Base-by-base conservation (phyloP, 2,797 vertebrate genomes). In the Eulemur rubriventer region DNA sequence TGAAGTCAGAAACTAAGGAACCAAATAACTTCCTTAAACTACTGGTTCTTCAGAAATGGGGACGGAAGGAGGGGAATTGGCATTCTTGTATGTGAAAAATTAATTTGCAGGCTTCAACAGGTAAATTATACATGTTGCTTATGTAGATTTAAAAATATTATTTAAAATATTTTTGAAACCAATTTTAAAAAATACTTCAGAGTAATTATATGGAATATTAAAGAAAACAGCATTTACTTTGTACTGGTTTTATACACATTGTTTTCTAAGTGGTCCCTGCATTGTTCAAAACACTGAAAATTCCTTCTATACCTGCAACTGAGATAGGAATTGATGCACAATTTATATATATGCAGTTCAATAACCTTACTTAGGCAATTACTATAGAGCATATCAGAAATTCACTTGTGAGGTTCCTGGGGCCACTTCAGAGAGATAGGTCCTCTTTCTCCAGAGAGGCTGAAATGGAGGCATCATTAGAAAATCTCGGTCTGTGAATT, bases 111-210 rank as follows among this genome's bases (percentile, higher is more conserved):
- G 73, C 65, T 83, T 88, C 75, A 89, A 79, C 46, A 90, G 57
- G 93, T 72, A 94, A 70, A 94, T 89, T 80, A 81, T 50, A 86
- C 22, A 76, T 55, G 63, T 72, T 96, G 4, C 78, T 93, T 93
- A 52, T 48, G 61, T 33, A 94, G 69, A 79, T 86, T 95, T 61
- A 2, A 16, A 75, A 91, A 85, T 93, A 67, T 83, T 16, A 93
- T 93, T 82, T 95, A 28, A 93, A 97, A 80, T 50, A 65, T 69
- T 86, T 95, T 95, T 92, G 17, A 96, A 95, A 48, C 24, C 28
- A 84, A 24, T 75, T 67, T 67, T 35, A 13, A 83, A 75, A 59
- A 88, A 48, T 83, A 52, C 22, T 73, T 91, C 65, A 91, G 89
- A 89, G 28, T 81, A 81, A 81, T 85, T 89, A 8, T 52, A n/a